Conservation (phyloP, 2,797 vertebrate species). For the Falco cherrug region DNA sequence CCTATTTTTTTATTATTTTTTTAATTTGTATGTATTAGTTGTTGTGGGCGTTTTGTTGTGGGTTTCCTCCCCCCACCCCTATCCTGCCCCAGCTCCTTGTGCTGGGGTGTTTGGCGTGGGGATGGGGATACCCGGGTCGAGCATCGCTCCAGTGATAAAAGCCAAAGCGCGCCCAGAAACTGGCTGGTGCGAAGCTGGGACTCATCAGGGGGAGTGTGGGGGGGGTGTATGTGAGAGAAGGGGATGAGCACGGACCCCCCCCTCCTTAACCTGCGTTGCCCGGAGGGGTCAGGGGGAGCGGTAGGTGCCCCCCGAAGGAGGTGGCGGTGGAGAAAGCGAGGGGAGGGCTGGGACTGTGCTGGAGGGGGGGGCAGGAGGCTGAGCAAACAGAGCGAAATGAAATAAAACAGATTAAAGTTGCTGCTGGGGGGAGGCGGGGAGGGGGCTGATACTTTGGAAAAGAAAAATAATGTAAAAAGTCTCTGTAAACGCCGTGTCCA, state of each 20-base stretch:
- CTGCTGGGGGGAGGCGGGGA: neutral
- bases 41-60: rapidly evolving
- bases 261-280: neutral
- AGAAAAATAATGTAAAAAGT: neutral
- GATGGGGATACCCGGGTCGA: neutral
- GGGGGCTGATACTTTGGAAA: neutral
- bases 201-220: too few relatives aligned
- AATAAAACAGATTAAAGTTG: constrained; percentile 14
- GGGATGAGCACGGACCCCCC: neutral
- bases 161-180: neutral
- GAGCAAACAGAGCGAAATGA: neutral
- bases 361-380: neutral
- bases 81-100: neutral
- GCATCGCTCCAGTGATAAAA: neutral
- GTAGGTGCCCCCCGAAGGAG: neutral
- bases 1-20: neutral
- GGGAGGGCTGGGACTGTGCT: neutral
- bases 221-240: neutral
- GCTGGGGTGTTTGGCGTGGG: neutral
- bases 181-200: too few relatives aligned
- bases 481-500: rapidly evolving
- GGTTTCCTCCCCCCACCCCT: neutral
- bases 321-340: neutral
- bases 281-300: neutral
- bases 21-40: neutral